Conservation (phyloP, 2,113 vertebrate genomes). For the Lampris megalopsis region DNA sequence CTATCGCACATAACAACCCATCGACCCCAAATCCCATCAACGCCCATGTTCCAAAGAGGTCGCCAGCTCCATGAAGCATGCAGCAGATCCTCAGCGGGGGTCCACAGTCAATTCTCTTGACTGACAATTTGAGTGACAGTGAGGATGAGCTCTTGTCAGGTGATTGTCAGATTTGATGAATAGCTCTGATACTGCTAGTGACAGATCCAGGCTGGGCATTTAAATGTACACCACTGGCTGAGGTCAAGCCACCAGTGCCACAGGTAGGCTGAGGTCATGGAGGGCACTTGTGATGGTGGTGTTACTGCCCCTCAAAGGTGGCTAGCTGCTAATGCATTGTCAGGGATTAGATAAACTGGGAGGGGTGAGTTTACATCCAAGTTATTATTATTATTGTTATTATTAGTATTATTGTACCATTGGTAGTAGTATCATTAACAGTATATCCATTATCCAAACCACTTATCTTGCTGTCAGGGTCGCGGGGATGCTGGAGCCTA, state of each 20-base stretch:
- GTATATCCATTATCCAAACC: not conserved
- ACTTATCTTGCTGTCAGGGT: too few relatives aligned
- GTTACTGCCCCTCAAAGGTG: not conserved
- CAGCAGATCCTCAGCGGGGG: constrained; percentile 15
- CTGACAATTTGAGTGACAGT: constrained; percentile 2
- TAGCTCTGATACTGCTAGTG: constrained; percentile 7
- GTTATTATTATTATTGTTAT: not conserved
- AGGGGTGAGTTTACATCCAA: not conserved
- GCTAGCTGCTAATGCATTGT: not conserved
- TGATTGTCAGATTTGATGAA: constrained; percentile 21
- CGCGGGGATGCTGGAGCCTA: too few relatives aligned
- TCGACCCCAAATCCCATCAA: not conserved
- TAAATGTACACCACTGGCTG: constrained; percentile 1
- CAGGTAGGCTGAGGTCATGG: constrained; percentile 4
- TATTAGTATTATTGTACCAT: too few relatives aligned
- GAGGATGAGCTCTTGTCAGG: not conserved
- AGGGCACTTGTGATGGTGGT: not conserved
- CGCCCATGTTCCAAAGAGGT: constrained; percentile 9
- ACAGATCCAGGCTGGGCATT: constrained; percentile 8
- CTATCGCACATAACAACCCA: constrained; percentile 12
- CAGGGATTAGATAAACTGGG: not conserved
- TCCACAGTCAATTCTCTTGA: constrained; percentile 1
- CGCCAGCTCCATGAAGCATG: constrained; percentile 23
- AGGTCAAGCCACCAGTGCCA: not conserved
- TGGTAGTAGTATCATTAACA: not conserved